phyloP scores from a whole-genome alignment of 1,140 invertebrate genomes.

The Drosophila nigromelanica region DNA sequence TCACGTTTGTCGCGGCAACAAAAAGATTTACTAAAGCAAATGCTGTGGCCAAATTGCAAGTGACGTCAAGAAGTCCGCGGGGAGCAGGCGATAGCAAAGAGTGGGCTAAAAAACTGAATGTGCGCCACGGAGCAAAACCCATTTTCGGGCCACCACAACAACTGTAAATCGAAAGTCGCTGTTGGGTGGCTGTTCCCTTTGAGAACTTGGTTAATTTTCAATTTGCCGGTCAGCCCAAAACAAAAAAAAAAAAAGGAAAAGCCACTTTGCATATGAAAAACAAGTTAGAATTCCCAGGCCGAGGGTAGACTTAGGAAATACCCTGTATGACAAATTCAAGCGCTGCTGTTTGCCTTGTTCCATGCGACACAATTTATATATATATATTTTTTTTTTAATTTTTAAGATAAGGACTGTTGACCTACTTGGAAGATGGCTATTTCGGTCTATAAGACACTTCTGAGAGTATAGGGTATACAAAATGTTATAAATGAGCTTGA shows the following conservation, averaged over 20 bases:
- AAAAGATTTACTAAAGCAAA: constrained; percentile 28
- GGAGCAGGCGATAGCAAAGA: constrained; percentile 40
- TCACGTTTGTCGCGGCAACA: constrained; percentile 13
- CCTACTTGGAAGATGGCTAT: too few species aligned
- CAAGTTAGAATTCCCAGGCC: neutral
- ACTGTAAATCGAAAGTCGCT: constrained; percentile 46
- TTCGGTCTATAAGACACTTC: neutral
- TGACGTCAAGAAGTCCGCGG: constrained; percentile 66
- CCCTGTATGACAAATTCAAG: neutral
- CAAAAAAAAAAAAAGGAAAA: constrained; percentile 7
- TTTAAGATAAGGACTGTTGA: too few species aligned
- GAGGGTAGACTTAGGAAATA: neutral
- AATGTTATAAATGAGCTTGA: constrained; percentile 59
- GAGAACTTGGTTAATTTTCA: constrained; percentile 71
- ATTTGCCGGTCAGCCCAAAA: constrained; percentile 54
- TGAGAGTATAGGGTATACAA: neutral
- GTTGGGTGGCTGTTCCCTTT: constrained; percentile 14
- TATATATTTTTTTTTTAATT: too few species aligned
- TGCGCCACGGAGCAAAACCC: constrained; percentile 29
- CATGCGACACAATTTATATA: neutral
- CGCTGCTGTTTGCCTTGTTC: neutral
- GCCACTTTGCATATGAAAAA: constrained; percentile 19
- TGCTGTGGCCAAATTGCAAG: constrained; percentile 53
- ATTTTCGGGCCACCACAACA: constrained; percentile 25
- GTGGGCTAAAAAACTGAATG: constrained; percentile 29